Evolutionary conservation across 2,888 invertebrate genomes (phyloP).

Genomic region (Lasius platythorax): DNA sequence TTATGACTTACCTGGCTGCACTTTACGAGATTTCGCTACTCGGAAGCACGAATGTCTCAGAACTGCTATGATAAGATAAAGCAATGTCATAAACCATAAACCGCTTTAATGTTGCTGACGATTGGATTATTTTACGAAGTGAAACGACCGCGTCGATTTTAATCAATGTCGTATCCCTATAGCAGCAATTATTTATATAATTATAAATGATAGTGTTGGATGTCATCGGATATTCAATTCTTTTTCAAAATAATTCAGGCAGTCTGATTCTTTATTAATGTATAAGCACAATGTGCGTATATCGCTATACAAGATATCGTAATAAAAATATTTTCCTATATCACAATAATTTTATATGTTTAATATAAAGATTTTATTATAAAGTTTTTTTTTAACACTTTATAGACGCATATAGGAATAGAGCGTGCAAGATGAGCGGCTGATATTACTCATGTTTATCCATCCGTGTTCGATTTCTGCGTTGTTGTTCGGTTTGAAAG

Average conservation of each 20-base stretch:
- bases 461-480: constrained; percentile 38
- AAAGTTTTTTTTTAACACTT: neutral
- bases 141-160: neutral
- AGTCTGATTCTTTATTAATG: neutral
- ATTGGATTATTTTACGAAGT: constrained; percentile 32
- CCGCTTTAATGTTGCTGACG: constrained; percentile 30
- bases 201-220: neutral
- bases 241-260: neutral
- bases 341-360: neutral
- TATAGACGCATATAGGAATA: neutral
- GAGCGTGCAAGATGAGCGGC: neutral
- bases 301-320: neutral
- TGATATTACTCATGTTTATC: neutral
- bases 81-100: constrained; percentile 41
- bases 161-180: neutral
- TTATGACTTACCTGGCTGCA: neutral
- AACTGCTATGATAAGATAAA: constrained; percentile 65
- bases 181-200: neutral
- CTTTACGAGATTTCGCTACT: constrained; percentile 40
- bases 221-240: neutral
- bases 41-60: constrained; percentile 12
- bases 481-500: constrained; percentile 35
- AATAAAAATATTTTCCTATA: neutral
- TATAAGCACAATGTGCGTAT: neutral
- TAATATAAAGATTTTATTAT: neutral